phyloP scores from a whole-genome alignment of 2,113 vertebrate genomes.

The Dicentrarchus labrax region DNA sequence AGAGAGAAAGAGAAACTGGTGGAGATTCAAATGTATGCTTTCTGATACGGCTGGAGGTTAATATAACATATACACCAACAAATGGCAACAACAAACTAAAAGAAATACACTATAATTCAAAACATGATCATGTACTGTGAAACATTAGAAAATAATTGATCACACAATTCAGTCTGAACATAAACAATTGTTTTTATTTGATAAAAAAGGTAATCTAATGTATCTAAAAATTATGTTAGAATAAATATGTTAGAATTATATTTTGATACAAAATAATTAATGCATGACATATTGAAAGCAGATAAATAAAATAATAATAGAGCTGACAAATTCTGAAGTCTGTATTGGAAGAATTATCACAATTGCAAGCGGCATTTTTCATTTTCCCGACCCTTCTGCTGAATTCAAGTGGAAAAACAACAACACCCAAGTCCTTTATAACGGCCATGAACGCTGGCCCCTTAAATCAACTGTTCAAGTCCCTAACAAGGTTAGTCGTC shows the following conservation, averaged over 20 bases:
- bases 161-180: neutral
- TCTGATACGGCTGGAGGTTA: constrained; percentile 11
- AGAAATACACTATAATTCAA: neutral
- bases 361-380: neutral
- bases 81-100: neutral
- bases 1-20: constrained; percentile 15
- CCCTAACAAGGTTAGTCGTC: constrained; percentile 72
- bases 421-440: constrained; percentile 32
- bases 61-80: neutral
- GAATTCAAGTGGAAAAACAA: constrained; percentile 6
- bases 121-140: neutral
- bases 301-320: neutral
- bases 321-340: neutral
- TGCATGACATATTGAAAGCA: neutral
- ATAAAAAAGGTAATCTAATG: too few species aligned
- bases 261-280: too few species aligned
- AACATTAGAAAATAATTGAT: neutral
- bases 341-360: neutral
- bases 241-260: too few species aligned
- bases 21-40: constrained; percentile 30
- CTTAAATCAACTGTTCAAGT: constrained; percentile 55
- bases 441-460: constrained; percentile 22
- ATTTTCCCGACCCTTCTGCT: neutral
- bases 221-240: too few species aligned
- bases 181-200: too few species aligned